Percentiles rank a stretch among this genome's conserved stretches.
Evolutionary conservation across 2,888 invertebrate genomes (phyloP).

Genomic region (Abrostola tripartita): DNA sequence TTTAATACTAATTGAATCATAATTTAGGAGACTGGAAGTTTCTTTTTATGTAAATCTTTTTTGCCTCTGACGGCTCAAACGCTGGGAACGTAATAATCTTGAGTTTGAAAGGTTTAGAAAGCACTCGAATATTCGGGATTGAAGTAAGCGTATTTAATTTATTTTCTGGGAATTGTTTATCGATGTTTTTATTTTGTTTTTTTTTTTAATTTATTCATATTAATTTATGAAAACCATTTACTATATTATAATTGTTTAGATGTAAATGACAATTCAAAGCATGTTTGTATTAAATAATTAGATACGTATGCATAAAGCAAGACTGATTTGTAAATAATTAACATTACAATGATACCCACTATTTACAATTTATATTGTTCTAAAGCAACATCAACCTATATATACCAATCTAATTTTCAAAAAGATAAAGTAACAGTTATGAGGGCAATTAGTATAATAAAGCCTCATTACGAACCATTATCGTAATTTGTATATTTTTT

Average conservation of each 20-base stretch:
- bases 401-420: too few species aligned
- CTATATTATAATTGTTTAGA: too few species aligned
- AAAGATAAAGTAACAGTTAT: too few species aligned
- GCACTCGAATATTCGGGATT: slow-evolving; percentile 73
- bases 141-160: slow-evolving; percentile 56
- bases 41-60: slow-evolving; percentile 88
- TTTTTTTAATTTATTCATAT: neutral
- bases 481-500: too few species aligned
- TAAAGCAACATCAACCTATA: too few species aligned
- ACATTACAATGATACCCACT: neutral
- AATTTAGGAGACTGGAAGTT: slow-evolving; percentile 85
- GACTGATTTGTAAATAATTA: too few species aligned
- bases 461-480: too few species aligned
- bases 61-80: slow-evolving; percentile 78
- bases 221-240: neutral
- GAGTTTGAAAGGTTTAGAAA: slow-evolving; percentile 75
- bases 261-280: neutral
- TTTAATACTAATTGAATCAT: slow-evolving; percentile 89
- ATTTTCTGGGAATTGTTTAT: slow-evolving; percentile 30
- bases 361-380: neutral
- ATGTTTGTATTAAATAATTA: neutral
- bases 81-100: slow-evolving; percentile 79
- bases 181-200: slow-evolving; percentile 23
- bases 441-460: too few species aligned
- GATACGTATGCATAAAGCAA: too few species aligned